Percentiles rank a stretch among this genome's conserved stretches.
These are phyloP conservation scores for Cephalotes varians DNA, from an alignment of 2,888 invertebrate species.

Conservation along the genomic window DNA sequence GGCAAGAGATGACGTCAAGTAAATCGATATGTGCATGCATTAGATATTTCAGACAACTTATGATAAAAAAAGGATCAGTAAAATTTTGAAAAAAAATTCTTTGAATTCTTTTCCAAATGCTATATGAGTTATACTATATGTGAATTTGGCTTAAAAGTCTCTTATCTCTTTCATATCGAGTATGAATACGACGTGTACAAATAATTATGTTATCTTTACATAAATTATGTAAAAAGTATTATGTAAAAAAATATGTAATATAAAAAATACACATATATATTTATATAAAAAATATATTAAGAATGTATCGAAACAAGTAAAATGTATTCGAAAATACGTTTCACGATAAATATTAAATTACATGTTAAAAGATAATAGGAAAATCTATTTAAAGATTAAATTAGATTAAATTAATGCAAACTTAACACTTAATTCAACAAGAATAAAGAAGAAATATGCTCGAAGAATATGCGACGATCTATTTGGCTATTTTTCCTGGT, in stretches of 20 bases:
- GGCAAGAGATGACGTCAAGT: not conserved
- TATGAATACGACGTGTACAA: not conserved
- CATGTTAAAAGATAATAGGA: not conserved
- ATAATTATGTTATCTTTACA: not conserved
- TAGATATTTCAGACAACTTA: not conserved
- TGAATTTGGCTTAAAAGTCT: not conserved
- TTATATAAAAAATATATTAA: not conserved
- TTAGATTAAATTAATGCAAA: slow-evolving; percentile 15
- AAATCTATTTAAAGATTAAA: not conserved
- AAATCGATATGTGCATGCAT: not conserved
- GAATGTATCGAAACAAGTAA: too few species aligned
- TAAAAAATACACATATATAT: too few species aligned
- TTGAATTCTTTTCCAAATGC: not conserved
- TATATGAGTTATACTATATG: not conserved
- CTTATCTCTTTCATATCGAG: too few species aligned
- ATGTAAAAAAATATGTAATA: not conserved
- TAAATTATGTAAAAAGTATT: not conserved
- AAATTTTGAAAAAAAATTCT: not conserved
- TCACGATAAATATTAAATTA: not conserved
- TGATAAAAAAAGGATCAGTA: not conserved
- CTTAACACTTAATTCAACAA: slow-evolving; percentile 7
- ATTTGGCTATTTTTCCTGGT: slow-evolving; percentile 18
- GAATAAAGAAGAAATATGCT: not conserved
- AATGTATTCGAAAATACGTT: not conserved
- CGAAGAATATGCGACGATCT: not conserved